Evolutionary conservation across 2,113 vertebrate species (phyloP).

Genomic region (Steatornis caripensis): DNA sequence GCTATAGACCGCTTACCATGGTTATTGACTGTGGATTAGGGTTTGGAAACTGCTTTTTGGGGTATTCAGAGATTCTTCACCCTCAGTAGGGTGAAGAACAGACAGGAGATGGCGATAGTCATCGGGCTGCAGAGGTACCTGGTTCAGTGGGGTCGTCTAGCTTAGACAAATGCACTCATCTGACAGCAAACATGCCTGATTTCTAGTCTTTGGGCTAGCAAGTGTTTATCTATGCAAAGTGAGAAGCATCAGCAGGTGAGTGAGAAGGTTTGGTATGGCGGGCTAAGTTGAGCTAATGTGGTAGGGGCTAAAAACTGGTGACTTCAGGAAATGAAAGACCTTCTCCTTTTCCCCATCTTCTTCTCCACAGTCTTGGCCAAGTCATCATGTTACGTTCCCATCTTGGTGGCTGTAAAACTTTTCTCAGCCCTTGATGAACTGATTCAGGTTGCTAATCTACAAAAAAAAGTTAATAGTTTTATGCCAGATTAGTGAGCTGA

Average conservation of each 20-base stretch:
- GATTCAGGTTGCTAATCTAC: neutral
- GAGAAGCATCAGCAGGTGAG: neutral
- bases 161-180: neutral
- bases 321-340: neutral
- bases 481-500: neutral
- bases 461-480: neutral
- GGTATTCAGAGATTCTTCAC: neutral
- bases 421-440: neutral
- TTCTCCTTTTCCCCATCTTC: neutral
- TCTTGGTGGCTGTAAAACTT: neutral
- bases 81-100: neutral
- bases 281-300: neutral
- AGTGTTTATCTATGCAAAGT: neutral
- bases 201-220: neutral
- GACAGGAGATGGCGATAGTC: neutral
- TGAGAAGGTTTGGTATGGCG: neutral
- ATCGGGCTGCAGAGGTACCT: neutral
- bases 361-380: neutral
- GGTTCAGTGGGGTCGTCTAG: neutral
- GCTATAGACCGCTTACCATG: neutral
- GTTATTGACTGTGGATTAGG: rapidly evolving
- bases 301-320: neutral
- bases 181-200: neutral
- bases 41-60: neutral
- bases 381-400: rapidly evolving